phyloP scores from a whole-genome alignment of 1,140 invertebrate genomes.

The Drosophila bocki region DNA sequence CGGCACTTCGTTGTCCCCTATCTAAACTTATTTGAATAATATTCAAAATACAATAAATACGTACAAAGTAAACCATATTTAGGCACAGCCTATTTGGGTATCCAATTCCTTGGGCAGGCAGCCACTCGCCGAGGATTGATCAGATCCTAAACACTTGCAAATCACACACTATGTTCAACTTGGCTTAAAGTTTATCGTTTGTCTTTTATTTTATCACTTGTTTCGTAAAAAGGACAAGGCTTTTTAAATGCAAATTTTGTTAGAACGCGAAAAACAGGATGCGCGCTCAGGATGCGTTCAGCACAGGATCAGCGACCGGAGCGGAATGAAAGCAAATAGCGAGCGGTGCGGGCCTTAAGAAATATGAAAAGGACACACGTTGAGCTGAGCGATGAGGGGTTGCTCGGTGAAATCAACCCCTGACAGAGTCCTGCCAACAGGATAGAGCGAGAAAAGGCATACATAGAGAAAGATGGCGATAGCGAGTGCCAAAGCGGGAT shows the following conservation, averaged over 20 bases:
- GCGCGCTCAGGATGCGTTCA: slow-evolving; percentile 51
- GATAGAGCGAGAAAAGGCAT: slow-evolving; percentile 30
- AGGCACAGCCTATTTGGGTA: slow-evolving; percentile 67
- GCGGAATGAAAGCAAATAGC: slow-evolving; percentile 77
- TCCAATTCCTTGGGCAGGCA: slow-evolving; percentile 67
- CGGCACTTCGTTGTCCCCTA: neutral
- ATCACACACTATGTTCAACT: slow-evolving; percentile 26
- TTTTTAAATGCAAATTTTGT: slow-evolving; percentile 22
- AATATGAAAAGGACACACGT: slow-evolving; percentile 74
- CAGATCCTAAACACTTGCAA: slow-evolving; percentile 1
- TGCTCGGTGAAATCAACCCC: slow-evolving; percentile 60
- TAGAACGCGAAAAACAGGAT: slow-evolving; percentile 45
- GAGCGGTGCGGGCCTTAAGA: slow-evolving; percentile 67
- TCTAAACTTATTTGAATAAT: neutral
- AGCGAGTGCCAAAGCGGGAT: slow-evolving; percentile 34
- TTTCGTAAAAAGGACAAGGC: slow-evolving; percentile 35
- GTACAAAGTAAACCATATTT: slow-evolving; percentile 85
- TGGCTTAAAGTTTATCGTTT: slow-evolving; percentile 9
- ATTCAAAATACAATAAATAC: slow-evolving; percentile 32
- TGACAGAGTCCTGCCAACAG: slow-evolving; percentile 21
- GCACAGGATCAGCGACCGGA: slow-evolving; percentile 78
- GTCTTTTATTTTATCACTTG: slow-evolving; percentile 30
- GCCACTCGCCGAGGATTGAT: slow-evolving; percentile 25
- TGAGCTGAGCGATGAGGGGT: slow-evolving; percentile 43
- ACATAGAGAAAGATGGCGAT: slow-evolving; percentile 5